A percentile compares a stretch with the other conserved stretches of the same genome.
Conservation (phyloP, 1,140 invertebrate genomes). For the Aleiodes sp. region DNA sequence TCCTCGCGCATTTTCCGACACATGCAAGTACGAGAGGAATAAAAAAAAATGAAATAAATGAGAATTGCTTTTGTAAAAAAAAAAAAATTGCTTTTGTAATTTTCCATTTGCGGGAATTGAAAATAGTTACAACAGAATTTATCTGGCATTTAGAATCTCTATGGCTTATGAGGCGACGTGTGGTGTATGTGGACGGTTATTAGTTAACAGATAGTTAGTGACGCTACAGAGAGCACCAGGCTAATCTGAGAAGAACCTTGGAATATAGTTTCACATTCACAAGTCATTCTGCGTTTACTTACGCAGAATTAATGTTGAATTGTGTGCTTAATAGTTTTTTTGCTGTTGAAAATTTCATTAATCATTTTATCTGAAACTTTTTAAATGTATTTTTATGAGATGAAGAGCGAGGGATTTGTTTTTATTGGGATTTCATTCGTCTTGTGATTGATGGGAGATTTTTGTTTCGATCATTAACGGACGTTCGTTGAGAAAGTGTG, state of each 20-base stretch:
- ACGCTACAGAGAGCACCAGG: constrained; percentile 24
- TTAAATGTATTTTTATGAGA: too few species aligned
- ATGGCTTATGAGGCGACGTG: neutral
- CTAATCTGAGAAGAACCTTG: constrained; percentile 34
- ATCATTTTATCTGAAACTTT: too few species aligned
- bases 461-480: too few species aligned
- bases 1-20: neutral
- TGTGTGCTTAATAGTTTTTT: neutral
- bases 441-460: too few species aligned
- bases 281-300: constrained; percentile 9
- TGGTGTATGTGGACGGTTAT: constrained; percentile 23
- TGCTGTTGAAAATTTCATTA: neutral
- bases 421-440: too few species aligned
- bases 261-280: neutral
- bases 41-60: neutral
- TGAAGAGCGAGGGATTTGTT: too few species aligned
- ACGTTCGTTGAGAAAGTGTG: too few species aligned
- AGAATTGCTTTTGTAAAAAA: neutral
- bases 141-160: constrained; percentile 29
- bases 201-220: constrained; percentile 24
- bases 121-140: constrained; percentile 24
- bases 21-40: neutral
- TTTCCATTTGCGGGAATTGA: constrained; percentile 9
- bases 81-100: neutral
- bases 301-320: too few species aligned